These are phyloP conservation scores for Lampris incognitus DNA, from an alignment of 2,113 vertebrate species.

Conservation along the genomic window DNA sequence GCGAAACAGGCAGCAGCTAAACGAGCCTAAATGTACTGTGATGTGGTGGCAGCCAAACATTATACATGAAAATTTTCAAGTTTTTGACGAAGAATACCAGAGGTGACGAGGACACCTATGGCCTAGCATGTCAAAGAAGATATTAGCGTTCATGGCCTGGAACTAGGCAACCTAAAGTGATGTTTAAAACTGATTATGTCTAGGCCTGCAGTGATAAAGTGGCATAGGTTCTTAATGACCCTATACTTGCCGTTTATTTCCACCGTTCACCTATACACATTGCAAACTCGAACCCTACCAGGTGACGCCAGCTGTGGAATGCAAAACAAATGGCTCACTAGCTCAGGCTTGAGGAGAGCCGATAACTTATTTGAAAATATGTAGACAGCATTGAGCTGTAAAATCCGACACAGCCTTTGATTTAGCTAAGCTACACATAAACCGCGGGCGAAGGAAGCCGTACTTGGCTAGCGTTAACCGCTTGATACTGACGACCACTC, in stretches of 20 bases:
- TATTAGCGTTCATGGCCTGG: neutral
- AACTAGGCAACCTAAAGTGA: neutral
- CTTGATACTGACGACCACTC: neutral
- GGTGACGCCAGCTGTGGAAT: neutral
- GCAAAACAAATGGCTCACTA: neutral
- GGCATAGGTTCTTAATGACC: neutral
- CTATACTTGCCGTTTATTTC: neutral
- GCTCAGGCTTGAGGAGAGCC: neutral
- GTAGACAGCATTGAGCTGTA: slow-evolving; percentile 8
- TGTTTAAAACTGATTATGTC: too few relatives aligned
- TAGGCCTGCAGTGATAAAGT: neutral
- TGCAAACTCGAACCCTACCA: slow-evolving; percentile 20
- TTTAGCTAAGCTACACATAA: slow-evolving; percentile 41
- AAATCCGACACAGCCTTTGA: slow-evolving; percentile 39
- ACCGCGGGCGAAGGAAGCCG: slow-evolving; percentile 6
- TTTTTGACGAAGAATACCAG: neutral
- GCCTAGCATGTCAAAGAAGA: neutral
- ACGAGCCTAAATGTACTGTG: slow-evolving; percentile 19
- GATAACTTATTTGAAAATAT: neutral
- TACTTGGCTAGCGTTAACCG: slow-evolving; percentile 9
- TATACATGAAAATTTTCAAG: neutral
- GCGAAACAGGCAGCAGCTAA: slow-evolving; percentile 30
- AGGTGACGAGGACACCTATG: too few relatives aligned
- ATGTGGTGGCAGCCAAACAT: neutral
- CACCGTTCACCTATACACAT: slow-evolving; percentile 16